phyloP scores from a whole-genome alignment of 2,113 vertebrate genomes.

The Apaloderma vittatum region DNA sequence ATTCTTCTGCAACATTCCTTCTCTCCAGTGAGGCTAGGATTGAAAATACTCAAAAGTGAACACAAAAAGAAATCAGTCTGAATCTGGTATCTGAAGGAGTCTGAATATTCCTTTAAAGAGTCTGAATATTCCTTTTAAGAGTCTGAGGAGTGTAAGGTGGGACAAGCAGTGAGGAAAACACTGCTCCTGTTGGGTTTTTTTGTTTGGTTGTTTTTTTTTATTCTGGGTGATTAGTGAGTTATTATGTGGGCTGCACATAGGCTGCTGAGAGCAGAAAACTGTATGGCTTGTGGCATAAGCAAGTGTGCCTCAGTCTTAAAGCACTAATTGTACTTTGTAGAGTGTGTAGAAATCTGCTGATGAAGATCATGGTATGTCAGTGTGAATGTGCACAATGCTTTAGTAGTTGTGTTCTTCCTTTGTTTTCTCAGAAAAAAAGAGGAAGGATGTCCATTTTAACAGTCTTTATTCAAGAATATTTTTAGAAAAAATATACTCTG shows the following conservation, averaged over 20 bases:
- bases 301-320: background rate
- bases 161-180: background rate
- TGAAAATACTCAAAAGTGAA: background rate
- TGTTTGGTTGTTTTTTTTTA: background rate
- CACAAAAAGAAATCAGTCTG: background rate
- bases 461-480: background rate
- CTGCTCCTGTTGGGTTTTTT: background rate
- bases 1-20: background rate
- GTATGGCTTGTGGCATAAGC: background rate
- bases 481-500: background rate
- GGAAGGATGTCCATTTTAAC: background rate
- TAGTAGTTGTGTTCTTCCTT: background rate
- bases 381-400: fast-evolving
- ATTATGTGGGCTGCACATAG: background rate
- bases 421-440: background rate
- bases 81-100: background rate
- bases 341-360: background rate
- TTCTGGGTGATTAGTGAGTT: background rate
- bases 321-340: background rate
- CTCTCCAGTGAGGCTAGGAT: background rate
- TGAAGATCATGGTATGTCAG: background rate
- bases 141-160: background rate
- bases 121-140: background rate
- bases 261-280: background rate
- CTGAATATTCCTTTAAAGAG: background rate